These are phyloP conservation scores for Enteromius anoplus DNA, from an alignment of 2,797 vertebrate species.

Conservation along the genomic window DNA sequence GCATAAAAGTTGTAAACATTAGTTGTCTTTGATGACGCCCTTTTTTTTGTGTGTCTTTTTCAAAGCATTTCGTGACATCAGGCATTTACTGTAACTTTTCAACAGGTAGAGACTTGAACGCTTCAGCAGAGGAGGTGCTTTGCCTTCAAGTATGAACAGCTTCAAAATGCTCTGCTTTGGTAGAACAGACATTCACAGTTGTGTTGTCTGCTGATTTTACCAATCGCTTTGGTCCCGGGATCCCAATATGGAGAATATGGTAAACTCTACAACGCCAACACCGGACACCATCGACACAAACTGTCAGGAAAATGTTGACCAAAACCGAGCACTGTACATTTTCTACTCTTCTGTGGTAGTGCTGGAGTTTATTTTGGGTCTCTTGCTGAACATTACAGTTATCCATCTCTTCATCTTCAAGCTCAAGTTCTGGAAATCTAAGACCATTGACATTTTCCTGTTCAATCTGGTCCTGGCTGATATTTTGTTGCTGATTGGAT, in stretches of 20 bases:
- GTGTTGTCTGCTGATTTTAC: neutral
- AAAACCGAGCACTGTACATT: constrained; percentile 49
- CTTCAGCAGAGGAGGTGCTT: constrained; percentile 69
- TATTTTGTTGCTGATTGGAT: constrained; percentile 72
- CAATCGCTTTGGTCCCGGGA: neutral
- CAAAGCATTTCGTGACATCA: constrained; percentile 26
- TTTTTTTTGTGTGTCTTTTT: constrained; percentile 34
- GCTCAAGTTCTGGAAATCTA: constrained; percentile 79
- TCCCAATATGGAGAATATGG: neutral
- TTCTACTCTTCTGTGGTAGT: constrained; percentile 68
- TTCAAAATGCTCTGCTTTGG: constrained; percentile 36
- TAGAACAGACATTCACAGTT: neutral
- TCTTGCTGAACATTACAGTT: constrained; percentile 73
- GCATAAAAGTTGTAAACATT: neutral
- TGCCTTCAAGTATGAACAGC: constrained; percentile 56
- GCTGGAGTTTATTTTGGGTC: constrained; percentile 71
- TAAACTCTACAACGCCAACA: neutral
- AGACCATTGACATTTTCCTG: constrained; percentile 74
- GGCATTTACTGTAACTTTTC: constrained; percentile 35
- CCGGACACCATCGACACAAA: constrained; percentile 14
- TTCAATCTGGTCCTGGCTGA: constrained; percentile 76
- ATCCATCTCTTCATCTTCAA: constrained; percentile 78
- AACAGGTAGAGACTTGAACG: constrained; percentile 66
- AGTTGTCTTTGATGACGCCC: constrained; percentile 16
- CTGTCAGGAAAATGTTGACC: constrained; percentile 31